Percentiles rank a stretch among this genome's conserved stretches.
These are phyloP conservation scores for Scomber colias DNA, from an alignment of 2,113 vertebrate species.

Conservation along the genomic window DNA sequence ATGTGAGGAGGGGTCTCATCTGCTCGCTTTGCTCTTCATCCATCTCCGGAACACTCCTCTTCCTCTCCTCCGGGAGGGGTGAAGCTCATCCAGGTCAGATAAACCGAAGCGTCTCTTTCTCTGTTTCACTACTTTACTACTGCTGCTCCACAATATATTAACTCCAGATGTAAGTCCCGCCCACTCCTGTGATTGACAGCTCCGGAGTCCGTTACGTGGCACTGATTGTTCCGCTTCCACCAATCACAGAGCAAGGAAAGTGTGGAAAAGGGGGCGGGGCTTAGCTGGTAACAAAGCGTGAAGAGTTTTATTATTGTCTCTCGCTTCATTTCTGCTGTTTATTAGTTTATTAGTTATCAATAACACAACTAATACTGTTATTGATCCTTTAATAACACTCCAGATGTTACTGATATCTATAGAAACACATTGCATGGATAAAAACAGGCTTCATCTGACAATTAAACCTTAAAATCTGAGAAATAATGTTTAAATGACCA, in stretches of 20 bases:
- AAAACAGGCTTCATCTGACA: no score
- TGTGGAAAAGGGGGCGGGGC: conserved; percentile 19
- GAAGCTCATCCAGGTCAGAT: not conserved
- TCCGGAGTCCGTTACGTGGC: fast-evolving
- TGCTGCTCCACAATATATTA: conserved; percentile 35
- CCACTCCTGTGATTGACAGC: conserved; percentile 49
- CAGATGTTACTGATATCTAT: not conserved
- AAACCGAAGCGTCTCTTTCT: not conserved
- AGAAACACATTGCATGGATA: no score
- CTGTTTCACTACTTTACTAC: conserved; percentile 23
- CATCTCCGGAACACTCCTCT: conserved; percentile 33
- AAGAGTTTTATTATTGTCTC: not conserved
- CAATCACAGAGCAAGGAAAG: conserved; percentile 12
- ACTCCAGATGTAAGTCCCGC: conserved; percentile 18
- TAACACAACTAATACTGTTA: not conserved
- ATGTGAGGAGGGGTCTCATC: conserved; percentile 75
- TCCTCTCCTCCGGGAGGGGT: not conserved
- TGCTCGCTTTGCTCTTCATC: conserved; percentile 57
- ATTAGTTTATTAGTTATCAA: not conserved
- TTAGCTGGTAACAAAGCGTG: not conserved
- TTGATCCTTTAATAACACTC: no score
- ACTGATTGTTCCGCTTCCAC: not conserved
- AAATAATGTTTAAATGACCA: no score
- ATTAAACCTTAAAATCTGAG: no score
- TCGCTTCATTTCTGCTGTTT: not conserved